Percentiles rank a stretch among this genome's conserved stretches.
These are phyloP conservation scores for Dicerorhinus sumatrensis DNA, from an alignment of 2,113 vertebrate genomes.

Conservation along the genomic window DNA sequence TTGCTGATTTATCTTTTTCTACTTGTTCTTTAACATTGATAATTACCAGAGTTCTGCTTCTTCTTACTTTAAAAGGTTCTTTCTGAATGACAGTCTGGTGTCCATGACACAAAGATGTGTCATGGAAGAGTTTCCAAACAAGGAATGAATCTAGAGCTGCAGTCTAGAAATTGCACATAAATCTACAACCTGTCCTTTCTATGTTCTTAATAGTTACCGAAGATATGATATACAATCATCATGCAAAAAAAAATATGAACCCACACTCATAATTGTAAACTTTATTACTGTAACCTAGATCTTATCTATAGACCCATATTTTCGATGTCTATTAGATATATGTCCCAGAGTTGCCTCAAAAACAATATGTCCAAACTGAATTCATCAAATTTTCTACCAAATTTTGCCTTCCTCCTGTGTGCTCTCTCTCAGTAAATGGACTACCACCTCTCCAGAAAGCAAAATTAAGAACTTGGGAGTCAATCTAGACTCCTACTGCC, in stretches of 20 bases:
- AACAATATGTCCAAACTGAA: neutral
- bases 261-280: neutral
- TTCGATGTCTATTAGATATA: neutral
- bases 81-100: neutral
- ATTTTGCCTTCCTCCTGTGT: neutral
- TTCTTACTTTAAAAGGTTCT: neutral
- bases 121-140: neutral
- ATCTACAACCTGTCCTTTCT: neutral
- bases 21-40: neutral
- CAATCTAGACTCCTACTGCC: neutral
- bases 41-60: neutral
- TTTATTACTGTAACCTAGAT: neutral
- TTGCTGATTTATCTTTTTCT: neutral
- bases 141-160: neutral
- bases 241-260: neutral
- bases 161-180: neutral
- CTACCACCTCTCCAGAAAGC: neutral
- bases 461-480: neutral
- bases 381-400: neutral
- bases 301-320: neutral
- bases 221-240: neutral
- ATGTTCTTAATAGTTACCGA: neutral
- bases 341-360: neutral
- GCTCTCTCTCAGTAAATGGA: neutral
- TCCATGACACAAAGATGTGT: neutral